Conservation (phyloP, 2,113 vertebrate species). For the Rattus norvegicus region GRCr8 NC_086027.1:79461501-79462000, state of each 20-base stretch:
- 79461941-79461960: background rate
- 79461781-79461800: slow-evolving; percentile 19
- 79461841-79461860: background rate
- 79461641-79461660: slow-evolving; percentile 75
- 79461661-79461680: slow-evolving; percentile 65
- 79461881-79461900: background rate
- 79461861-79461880: background rate
- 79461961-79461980: too few species aligned
- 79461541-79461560: slow-evolving; percentile 70
- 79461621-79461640: slow-evolving; percentile 69
- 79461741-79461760: slow-evolving; percentile 37
- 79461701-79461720: slow-evolving; percentile 64
- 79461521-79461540: slow-evolving; percentile 33
- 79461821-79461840: background rate
- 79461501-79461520: background rate
- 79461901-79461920: background rate
- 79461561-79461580: slow-evolving; percentile 72
- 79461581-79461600: slow-evolving; percentile 63
- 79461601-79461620: slow-evolving; percentile 69
- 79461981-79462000: background rate
- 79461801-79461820: background rate
- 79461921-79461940: background rate
- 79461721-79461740: slow-evolving; percentile 49
- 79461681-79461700: slow-evolving; percentile 66
- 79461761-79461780: background rate